phyloP scores from a whole-genome alignment of 2,113 vertebrate genomes.

The Xenus cinereus region DNA sequence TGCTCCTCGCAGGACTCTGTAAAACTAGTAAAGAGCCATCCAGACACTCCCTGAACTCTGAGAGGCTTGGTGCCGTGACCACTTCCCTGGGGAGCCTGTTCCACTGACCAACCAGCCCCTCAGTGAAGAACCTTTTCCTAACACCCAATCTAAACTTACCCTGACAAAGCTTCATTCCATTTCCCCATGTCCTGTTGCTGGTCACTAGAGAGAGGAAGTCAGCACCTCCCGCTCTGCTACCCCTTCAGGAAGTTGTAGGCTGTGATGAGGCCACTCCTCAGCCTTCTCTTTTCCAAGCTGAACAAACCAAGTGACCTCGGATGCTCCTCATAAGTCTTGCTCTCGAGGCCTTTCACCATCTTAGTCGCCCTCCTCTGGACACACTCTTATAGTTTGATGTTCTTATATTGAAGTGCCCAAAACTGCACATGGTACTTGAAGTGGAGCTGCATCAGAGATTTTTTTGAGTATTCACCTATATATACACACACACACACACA shows the following conservation, averaged over 20 bases:
- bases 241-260: background rate
- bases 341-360: background rate
- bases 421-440: background rate
- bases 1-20: background rate
- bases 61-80: background rate
- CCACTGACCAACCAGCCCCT: background rate
- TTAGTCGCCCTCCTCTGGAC: background rate
- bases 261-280: background rate
- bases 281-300: background rate
- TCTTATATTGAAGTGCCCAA: background rate
- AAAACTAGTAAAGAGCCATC: background rate
- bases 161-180: background rate
- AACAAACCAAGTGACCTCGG: background rate
- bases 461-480: background rate
- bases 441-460: background rate
- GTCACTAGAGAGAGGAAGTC: background rate
- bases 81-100: background rate
- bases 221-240: background rate
- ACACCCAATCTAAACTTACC: background rate
- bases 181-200: fast-evolving
- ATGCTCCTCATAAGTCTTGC: background rate
- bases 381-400: too few relatives aligned
- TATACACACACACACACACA: background rate
- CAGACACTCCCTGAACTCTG: background rate
- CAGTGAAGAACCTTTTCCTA: background rate